phyloP scores from a whole-genome alignment of 1,140 invertebrate genomes.

The Drosophila tsacasi region DNA sequence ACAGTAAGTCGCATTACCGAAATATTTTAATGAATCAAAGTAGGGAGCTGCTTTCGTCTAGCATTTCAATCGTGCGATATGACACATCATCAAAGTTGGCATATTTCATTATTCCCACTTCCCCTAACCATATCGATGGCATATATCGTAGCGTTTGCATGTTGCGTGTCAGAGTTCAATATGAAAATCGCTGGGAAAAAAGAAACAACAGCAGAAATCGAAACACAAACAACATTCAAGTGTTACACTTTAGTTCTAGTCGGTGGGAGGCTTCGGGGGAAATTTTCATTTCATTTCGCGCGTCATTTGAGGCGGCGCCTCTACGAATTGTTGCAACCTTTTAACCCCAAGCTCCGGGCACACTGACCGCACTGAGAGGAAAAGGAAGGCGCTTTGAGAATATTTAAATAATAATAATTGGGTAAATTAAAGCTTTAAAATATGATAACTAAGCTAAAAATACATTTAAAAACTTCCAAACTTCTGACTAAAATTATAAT shows the following conservation, averaged over 20 bases:
- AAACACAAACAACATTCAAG: conserved; percentile 79
- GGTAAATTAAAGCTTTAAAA: no score
- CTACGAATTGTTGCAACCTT: conserved; percentile 69
- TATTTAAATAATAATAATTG: no score
- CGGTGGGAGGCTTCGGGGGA: conserved; percentile 9
- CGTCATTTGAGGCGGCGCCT: conserved; percentile 80
- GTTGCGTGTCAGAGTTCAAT: conserved; percentile 80
- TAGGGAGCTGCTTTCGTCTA: conserved; percentile 25
- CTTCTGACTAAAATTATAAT: no score
- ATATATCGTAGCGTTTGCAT: conserved; percentile 59
- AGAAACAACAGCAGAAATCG: conserved; percentile 45
- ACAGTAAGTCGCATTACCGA: conserved; percentile 55
- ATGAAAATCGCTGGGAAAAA: conserved; percentile 37
- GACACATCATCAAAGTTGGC: conserved; percentile 81
- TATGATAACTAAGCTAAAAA: no score
- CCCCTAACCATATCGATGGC: conserved; percentile 18
- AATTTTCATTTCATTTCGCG: conserved; percentile 81
- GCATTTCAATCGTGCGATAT: conserved; percentile 76
- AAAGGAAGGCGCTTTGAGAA: not conserved
- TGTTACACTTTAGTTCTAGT: conserved; percentile 72
- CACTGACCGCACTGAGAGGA: not conserved
- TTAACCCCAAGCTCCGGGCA: not conserved
- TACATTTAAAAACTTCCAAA: no score
- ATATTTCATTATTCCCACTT: conserved; percentile 69
- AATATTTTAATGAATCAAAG: conserved; percentile 76